These are phyloP conservation scores for Centruroides vittatus DNA, from an alignment of 1,140 invertebrate species.

Conservation along the genomic window DNA sequence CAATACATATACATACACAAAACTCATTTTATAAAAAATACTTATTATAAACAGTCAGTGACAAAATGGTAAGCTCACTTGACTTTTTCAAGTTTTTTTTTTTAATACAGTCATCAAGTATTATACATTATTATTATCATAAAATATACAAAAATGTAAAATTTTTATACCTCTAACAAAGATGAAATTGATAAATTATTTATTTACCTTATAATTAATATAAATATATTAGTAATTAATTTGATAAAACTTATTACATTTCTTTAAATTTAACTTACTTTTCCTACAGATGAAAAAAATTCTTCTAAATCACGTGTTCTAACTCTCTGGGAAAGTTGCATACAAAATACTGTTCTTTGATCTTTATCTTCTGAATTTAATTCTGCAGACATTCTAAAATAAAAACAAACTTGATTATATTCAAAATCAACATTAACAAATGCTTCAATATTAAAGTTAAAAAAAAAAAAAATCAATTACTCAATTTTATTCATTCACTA, in stretches of 20 bases:
- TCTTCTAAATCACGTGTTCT: slow-evolving; percentile 93
- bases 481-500: neutral
- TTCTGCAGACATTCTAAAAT: slow-evolving; percentile 6
- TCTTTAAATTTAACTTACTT: slow-evolving; percentile 43
- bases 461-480: neutral
- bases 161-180: too few species aligned
- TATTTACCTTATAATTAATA: too few species aligned
- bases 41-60: too few species aligned
- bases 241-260: neutral
- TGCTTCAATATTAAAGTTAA: neutral
- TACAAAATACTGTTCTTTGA: slow-evolving; percentile 94
- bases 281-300: slow-evolving; percentile 97
- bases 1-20: too few species aligned
- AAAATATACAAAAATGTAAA: too few species aligned
- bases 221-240: too few species aligned
- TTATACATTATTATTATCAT: too few species aligned
- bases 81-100: too few species aligned
- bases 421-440: neutral
- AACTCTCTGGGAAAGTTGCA: slow-evolving; percentile 88
- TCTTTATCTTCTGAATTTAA: slow-evolving; percentile 95
- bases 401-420: neutral
- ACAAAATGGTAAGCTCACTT: too few species aligned
- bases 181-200: too few species aligned
- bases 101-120: too few species aligned
- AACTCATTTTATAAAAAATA: too few species aligned